Evolutionary conservation across 2,888 invertebrate species (phyloP), one percentile per base, ranked within the genome.

Genomic region (Drosophila neutralis): DNA sequence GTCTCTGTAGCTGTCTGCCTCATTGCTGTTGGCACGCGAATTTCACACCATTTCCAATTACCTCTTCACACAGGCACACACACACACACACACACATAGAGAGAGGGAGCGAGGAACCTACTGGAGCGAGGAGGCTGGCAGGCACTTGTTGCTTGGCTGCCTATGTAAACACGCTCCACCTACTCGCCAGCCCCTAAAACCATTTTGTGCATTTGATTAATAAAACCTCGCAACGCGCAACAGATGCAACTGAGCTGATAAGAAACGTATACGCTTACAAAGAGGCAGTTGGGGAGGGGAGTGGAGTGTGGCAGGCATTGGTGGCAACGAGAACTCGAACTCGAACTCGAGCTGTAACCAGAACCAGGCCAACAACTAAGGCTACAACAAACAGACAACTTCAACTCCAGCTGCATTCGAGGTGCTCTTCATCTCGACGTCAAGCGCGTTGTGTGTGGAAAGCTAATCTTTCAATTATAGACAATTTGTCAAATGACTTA

Each of bases 401-500:
- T n/a, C 45, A 40, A 10, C 40, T 45, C 51, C 64, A 45, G 57
- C 73, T 51, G 38, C 61, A 67, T 64, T 56, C 74, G 79, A 84
- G 84, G 77, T 76, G 83, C 85, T 87, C 72, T 75, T 76, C 74
- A 69, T 73, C 75, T 75, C 83, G 75, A 83, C 87, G 86, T 86
- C 83, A 83, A 83, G 76, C 73, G 77, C 62, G 78, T 77, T 83
- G 83, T 87, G 83, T 83, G 88, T 88, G 87, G 89, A 91, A 91
- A 91, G 91, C 92, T 92, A 92, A 92, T 92, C 92, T 92, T 92
- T 92, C 92, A 92, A 92, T 92, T 92, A 92, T 91, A 92, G 91
- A 89, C 92, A 92, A 92, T 92, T 92, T 92, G 92, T 92, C 92
- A 92, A 92, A 91, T 89, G 91, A 87, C 90, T 91, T 90, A 86